phyloP scores from a whole-genome alignment of 2,113 vertebrate species.

The Morone saxatilis region DNA sequence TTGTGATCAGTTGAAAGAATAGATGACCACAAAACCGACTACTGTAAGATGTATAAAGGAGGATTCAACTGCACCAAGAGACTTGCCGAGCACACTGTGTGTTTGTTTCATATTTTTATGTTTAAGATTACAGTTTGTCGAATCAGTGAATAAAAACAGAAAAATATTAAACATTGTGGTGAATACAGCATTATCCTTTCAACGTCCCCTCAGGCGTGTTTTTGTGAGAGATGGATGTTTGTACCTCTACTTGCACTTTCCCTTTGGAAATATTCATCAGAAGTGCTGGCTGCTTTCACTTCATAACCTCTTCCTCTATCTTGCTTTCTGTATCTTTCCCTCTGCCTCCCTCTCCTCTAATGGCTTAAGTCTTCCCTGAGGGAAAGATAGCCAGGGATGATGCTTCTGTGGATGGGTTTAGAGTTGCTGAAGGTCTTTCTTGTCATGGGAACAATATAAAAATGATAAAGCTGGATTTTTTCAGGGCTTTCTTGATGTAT shows the following conservation, averaged over 20 bases:
- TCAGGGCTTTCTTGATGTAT: slow-evolving; percentile 70
- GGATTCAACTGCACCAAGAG: neutral
- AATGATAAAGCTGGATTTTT: slow-evolving; percentile 76
- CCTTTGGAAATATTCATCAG: slow-evolving; percentile 74
- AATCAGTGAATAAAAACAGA: slow-evolving; percentile 53
- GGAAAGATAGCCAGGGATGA: slow-evolving; percentile 75
- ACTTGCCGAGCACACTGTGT: slow-evolving; percentile 1
- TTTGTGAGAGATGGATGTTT: slow-evolving; percentile 71
- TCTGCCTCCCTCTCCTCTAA: slow-evolving; percentile 67
- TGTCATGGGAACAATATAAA: slow-evolving; percentile 83
- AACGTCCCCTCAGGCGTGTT: slow-evolving; percentile 56
- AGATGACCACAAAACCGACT: neutral
- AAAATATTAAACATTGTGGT: slow-evolving; percentile 30
- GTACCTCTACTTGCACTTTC: slow-evolving; percentile 69
- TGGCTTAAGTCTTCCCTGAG: slow-evolving; percentile 77
- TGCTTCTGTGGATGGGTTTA: slow-evolving; percentile 75
- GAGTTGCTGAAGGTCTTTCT: slow-evolving; percentile 80
- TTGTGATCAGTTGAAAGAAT: neutral
- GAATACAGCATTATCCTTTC: slow-evolving; percentile 53
- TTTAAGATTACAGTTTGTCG: slow-evolving; percentile 41
- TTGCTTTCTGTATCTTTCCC: slow-evolving; percentile 52
- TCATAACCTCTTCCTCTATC: slow-evolving; percentile 73
- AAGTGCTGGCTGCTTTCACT: slow-evolving; percentile 70
- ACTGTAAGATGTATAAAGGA: neutral
- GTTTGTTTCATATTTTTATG: slow-evolving; percentile 22